Evolutionary conservation across 2,888 invertebrate species (phyloP).

Genomic region (Mesorhabditis spiculigera): DNA sequence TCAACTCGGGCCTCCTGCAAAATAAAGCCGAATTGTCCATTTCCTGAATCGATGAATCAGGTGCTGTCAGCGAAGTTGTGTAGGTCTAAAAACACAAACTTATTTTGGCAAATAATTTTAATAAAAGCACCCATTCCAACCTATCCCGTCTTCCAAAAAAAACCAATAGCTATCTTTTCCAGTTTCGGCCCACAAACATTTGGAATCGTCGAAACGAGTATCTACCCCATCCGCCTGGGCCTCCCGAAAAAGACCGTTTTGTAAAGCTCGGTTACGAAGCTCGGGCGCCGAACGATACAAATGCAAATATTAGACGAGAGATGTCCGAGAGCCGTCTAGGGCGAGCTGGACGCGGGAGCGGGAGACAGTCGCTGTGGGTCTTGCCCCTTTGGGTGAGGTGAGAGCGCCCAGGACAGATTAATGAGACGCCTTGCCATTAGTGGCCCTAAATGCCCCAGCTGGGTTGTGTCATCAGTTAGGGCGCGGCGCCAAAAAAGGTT

Average conservation of each 20-base stretch:
- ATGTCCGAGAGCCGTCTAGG: no score
- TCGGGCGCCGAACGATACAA: conserved; percentile 1
- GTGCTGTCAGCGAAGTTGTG: not conserved
- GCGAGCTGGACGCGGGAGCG: no score
- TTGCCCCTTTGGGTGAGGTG: no score
- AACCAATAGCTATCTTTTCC: no score
- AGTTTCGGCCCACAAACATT: no score
- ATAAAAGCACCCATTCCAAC: no score
- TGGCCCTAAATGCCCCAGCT: not conserved
- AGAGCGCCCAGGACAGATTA: not conserved
- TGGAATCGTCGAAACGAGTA: no score
- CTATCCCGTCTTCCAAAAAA: no score
- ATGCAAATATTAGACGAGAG: not conserved
- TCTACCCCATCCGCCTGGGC: not conserved
- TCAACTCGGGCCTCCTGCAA: not conserved
- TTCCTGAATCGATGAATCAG: not conserved
- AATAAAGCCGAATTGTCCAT: not conserved
- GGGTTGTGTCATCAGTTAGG: no score
- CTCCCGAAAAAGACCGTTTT: not conserved
- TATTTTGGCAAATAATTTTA: no score
- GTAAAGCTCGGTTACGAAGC: not conserved
- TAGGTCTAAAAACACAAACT: not conserved
- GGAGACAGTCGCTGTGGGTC: no score
- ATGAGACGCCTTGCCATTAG: not conserved
- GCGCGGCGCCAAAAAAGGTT: no score